Evolutionary conservation across 2,797 vertebrate genomes (phyloP).

Genomic region (Galago senegalensis): DNA sequence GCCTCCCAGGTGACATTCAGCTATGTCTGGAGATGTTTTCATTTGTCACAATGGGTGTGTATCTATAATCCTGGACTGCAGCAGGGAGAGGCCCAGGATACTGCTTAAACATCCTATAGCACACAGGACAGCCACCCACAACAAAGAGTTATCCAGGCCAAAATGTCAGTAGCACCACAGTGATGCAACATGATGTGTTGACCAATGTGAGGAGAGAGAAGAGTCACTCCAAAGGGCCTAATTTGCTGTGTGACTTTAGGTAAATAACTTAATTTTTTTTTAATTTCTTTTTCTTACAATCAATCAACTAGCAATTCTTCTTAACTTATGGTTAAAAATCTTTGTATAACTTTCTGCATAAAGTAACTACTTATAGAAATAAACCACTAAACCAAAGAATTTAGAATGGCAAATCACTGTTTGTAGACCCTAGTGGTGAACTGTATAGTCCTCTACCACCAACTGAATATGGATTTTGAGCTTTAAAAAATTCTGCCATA

Average conservation of each 20-base stretch:
- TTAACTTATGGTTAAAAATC: slow-evolving; percentile 49
- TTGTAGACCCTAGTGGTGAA: neutral
- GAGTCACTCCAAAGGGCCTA: neutral
- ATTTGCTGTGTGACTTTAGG: neutral
- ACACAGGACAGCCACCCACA: neutral
- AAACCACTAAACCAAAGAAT: slow-evolving; percentile 3
- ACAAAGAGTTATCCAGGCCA: neutral
- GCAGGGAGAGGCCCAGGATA: neutral
- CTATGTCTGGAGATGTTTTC: slow-evolving; percentile 28
- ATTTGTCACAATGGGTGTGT: neutral
- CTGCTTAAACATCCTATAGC: neutral
- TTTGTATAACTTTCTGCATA: neutral
- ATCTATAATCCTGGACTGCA: neutral
- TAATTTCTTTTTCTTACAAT: slow-evolving; percentile 51
- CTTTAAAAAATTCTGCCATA: slow-evolving; percentile 15
- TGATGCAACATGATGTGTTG: neutral
- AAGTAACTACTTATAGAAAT: slow-evolving; percentile 41
- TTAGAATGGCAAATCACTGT: neutral
- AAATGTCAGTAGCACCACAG: neutral
- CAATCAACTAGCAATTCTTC: slow-evolving; percentile 14
- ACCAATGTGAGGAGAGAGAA: neutral
- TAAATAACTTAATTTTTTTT: slow-evolving; percentile 40
- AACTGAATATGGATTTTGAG: neutral
- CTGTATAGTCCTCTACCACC: neutral
- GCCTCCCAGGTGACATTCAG: neutral